phyloP scores from a whole-genome alignment of 2,797 vertebrate species.

The Rousettus madagascariensis region DNA sequence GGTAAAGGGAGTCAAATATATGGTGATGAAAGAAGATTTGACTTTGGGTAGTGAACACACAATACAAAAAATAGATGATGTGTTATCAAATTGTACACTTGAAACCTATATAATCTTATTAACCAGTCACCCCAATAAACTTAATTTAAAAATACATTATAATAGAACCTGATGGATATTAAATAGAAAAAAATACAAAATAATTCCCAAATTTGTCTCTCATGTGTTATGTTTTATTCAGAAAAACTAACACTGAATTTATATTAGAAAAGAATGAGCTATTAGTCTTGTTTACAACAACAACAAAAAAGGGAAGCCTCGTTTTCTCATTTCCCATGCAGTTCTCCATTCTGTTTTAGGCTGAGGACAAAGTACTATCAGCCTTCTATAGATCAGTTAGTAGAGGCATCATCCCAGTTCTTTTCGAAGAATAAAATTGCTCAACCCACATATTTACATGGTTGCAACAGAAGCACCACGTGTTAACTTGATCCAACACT shows the following conservation, averaged over 20 bases:
- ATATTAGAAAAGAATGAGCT: not conserved
- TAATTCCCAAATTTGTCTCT: not conserved
- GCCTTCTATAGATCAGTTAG: not conserved
- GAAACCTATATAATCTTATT: no score
- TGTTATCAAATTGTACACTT: no score
- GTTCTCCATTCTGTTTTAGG: not conserved
- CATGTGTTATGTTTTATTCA: no score
- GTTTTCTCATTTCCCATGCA: not conserved
- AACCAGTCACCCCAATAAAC: no score
- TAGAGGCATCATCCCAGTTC: not conserved
- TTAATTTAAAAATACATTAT: no score
- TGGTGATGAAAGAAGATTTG: no score
- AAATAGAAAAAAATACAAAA: no score
- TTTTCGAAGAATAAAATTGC: not conserved
- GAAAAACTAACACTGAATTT: not conserved
- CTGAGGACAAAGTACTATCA: not conserved
- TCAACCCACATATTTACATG: not conserved
- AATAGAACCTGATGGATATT: no score
- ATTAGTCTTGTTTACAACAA: not conserved
- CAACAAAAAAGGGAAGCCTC: not conserved
- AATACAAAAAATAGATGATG: no score
- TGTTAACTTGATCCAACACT: not conserved
- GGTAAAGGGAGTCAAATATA: no score
- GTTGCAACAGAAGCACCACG: not conserved
- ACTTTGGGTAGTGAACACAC: no score